These are phyloP conservation scores for Gadopsis bispinosus DNA, from an alignment of 2,797 vertebrate genomes.

Conservation along the genomic window DNA sequence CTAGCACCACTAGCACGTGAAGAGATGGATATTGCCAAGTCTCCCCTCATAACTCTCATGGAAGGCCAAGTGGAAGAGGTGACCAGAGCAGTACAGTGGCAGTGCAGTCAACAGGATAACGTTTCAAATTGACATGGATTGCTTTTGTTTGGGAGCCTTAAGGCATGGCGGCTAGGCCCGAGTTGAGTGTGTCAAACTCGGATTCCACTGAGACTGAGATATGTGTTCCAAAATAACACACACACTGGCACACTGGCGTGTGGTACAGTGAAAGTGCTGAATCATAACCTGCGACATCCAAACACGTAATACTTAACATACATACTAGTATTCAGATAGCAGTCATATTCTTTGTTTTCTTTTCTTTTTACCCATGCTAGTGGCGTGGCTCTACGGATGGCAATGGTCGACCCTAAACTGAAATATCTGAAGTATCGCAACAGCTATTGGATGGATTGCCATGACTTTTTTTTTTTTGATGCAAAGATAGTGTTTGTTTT, in stretches of 20 bases:
- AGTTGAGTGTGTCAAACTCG: conserved; percentile 36
- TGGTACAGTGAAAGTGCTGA: not conserved
- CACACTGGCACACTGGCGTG: not conserved
- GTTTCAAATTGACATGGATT: conserved; percentile 42
- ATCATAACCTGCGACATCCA: not conserved
- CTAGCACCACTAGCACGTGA: not conserved
- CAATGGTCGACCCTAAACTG: not conserved
- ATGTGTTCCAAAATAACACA: conserved; percentile 10
- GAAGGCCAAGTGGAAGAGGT: conserved; percentile 37
- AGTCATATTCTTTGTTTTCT: not conserved
- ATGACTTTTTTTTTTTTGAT: not conserved
- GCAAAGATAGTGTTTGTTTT: not conserved
- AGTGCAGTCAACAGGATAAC: conserved; percentile 38
- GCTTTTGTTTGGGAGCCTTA: conserved; percentile 40
- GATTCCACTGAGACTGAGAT: conserved; percentile 30
- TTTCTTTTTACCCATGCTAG: not conserved
- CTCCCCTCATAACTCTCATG: conserved; percentile 32
- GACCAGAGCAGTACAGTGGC: conserved; percentile 19
- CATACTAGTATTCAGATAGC: not conserved
- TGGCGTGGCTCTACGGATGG: not conserved
- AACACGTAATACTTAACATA: not conserved
- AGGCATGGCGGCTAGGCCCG: conserved; percentile 43
- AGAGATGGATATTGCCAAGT: conserved; percentile 41
- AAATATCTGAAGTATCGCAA: not conserved
- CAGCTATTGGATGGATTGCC: not conserved